Evolutionary conservation across 2,888 invertebrate species (phyloP).

Genomic region (Heterodera filipjevi): DNA sequence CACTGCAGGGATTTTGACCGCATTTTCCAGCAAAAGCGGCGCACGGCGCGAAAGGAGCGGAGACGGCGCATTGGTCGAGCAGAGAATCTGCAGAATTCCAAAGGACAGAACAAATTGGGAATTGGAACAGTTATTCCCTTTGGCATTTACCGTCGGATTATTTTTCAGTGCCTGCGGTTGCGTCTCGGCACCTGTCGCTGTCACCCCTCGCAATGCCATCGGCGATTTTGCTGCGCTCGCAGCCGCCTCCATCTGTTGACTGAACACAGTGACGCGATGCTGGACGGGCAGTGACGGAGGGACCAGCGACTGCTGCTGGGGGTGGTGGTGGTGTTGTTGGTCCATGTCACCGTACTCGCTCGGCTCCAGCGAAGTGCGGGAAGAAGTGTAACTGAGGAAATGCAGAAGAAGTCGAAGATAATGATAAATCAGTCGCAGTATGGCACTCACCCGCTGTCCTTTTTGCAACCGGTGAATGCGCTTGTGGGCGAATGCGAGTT

Average conservation of each 20-base stretch:
- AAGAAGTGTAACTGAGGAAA: slow-evolving; percentile 62
- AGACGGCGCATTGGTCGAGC: not conserved
- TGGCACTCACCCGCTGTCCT: slow-evolving; percentile 59
- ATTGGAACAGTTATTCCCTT: not conserved
- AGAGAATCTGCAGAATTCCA: too few species aligned
- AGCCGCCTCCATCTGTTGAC: slow-evolving; percentile 26
- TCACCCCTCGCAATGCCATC: not conserved
- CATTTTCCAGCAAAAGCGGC: slow-evolving; percentile 38
- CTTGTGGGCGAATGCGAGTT: slow-evolving; percentile 33
- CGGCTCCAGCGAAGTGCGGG: slow-evolving; percentile 64
- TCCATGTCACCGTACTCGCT: slow-evolving; percentile 60
- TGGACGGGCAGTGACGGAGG: slow-evolving; percentile 17
- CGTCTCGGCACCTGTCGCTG: not conserved
- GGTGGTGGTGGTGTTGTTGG: slow-evolving; percentile 13
- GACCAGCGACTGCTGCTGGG: too few species aligned
- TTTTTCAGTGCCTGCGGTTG: not conserved
- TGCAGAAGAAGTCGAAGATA: not conserved
- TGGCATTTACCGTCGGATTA: not conserved
- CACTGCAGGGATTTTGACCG: slow-evolving; percentile 52
- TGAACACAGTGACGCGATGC: slow-evolving; percentile 22
- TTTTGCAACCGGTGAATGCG: slow-evolving; percentile 54
- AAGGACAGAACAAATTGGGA: not conserved
- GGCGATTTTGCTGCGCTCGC: not conserved
- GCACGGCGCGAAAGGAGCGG: not conserved
- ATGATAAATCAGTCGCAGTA: not conserved